Percentiles rank a stretch among this genome's conserved stretches.
Evolutionary conservation across 2,797 vertebrate species (phyloP).

Genomic region (Graptemys geographica): DNA sequence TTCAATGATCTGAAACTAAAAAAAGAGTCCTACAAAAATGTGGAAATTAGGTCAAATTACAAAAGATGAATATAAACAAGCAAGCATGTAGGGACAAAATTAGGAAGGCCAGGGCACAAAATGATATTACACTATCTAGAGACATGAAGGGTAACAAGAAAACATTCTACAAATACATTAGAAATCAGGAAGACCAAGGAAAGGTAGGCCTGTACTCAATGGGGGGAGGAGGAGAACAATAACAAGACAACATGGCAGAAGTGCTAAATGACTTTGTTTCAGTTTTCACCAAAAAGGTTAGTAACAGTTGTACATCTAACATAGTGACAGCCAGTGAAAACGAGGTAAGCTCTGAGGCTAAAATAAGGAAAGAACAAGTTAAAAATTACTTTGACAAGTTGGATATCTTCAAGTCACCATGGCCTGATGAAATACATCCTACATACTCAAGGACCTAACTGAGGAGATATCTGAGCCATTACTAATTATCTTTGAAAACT

Average conservation of each 20-base stretch:
- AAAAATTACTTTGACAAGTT: neutral
- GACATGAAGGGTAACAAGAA: neutral
- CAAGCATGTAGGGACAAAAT: neutral
- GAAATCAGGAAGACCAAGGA: neutral
- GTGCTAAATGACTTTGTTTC: neutral
- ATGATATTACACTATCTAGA: too few species aligned
- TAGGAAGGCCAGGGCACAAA: neutral
- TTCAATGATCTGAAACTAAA: neutral
- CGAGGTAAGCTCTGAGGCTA: neutral
- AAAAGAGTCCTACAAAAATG: neutral
- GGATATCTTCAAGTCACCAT: neutral
- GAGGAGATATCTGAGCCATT: neutral
- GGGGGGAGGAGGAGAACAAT: neutral
- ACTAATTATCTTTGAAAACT: neutral
- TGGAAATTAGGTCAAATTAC: neutral
- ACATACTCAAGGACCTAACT: neutral
- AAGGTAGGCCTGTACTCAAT: too few species aligned
- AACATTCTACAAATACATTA: neutral
- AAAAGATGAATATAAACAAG: neutral
- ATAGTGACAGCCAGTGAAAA: neutral
- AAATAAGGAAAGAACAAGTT: neutral
- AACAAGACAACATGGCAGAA: neutral
- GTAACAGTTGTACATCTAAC: neutral
- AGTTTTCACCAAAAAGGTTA: neutral
- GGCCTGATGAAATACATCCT: neutral